These are phyloP conservation scores for Drosophila antonietae DNA, from an alignment of 2,888 invertebrate genomes.

Conservation along the genomic window DNA sequence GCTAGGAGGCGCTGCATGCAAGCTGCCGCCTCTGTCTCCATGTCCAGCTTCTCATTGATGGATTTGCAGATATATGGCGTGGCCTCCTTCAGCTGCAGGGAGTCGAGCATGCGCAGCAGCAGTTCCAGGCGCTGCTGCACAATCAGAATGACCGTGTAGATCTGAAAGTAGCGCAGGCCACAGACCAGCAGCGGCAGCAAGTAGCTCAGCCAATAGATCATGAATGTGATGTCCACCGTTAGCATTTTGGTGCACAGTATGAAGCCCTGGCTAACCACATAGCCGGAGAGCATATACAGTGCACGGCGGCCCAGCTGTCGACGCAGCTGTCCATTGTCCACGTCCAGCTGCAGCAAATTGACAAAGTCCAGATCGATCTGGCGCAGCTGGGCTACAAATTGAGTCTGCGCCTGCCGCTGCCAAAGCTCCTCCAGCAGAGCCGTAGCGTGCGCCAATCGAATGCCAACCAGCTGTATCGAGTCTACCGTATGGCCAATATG, in stretches of 20 bases:
- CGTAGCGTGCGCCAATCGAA: constrained; percentile 77
- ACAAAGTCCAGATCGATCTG: constrained; percentile 80
- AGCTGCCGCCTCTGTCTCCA: constrained; percentile 13
- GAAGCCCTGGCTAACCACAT: constrained; percentile 61
- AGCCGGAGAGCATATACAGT: constrained; percentile 62
- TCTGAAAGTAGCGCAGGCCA: constrained; percentile 81
- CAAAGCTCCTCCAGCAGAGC: constrained; percentile 75
- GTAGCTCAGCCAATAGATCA: constrained; percentile 76
- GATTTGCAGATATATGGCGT: constrained; percentile 16
- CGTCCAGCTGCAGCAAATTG: constrained; percentile 67
- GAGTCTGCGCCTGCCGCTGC: constrained; percentile 56
- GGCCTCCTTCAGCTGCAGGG: constrained; percentile 47
- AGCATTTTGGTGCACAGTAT: constrained; percentile 65
- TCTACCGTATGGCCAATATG: constrained; percentile 78
- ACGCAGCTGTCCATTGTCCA: constrained; percentile 64
- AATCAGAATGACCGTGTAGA: constrained; percentile 68
- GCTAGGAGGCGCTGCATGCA: constrained; percentile 67
- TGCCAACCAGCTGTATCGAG: constrained; percentile 80
- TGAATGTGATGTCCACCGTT: constrained; percentile 28
- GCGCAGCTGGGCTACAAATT: constrained; percentile 63
- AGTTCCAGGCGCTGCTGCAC: constrained; percentile 76
- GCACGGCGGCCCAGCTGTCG: constrained; percentile 37
- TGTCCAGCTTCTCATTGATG: constrained; percentile 26
- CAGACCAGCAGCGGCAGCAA: constrained; percentile 74
- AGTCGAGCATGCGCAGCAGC: constrained; percentile 63